phyloP scores from a whole-genome alignment of 2,113 vertebrate genomes.

The Catharus fuscescens region DNA sequence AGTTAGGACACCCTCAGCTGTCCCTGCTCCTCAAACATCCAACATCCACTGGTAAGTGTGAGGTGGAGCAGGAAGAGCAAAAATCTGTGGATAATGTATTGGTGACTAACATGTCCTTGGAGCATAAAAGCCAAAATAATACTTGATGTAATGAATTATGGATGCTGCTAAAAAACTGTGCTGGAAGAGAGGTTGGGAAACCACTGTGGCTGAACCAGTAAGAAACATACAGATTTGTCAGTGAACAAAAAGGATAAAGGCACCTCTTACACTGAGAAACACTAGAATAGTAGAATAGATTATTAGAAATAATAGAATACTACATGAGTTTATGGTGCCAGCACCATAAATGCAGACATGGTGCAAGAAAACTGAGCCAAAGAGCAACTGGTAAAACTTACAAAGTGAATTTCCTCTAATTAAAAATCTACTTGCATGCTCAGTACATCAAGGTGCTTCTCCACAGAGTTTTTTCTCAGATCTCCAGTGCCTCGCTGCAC shows the following conservation, averaged over 20 bases:
- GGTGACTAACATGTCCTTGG: neutral
- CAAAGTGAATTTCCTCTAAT: neutral
- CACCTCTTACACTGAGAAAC: neutral
- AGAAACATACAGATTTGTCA: neutral
- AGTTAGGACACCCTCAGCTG: neutral
- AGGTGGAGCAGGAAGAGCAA: neutral
- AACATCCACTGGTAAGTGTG: neutral
- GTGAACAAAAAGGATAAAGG: neutral
- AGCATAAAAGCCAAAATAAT: neutral
- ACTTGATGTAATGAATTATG: neutral
- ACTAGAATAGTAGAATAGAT: too few species aligned
- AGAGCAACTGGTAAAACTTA: neutral
- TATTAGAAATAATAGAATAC: neutral
- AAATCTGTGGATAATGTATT: neutral
- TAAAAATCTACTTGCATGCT: neutral
- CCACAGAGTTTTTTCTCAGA: neutral
- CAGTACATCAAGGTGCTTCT: neutral
- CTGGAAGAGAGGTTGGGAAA: neutral
- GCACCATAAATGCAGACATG: fast-evolving
- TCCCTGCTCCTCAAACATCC: neutral
- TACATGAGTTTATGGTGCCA: neutral
- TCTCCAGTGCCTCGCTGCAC: neutral
- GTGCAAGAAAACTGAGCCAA: neutral
- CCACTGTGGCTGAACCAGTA: neutral
- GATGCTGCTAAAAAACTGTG: neutral